A percentile compares a stretch with the other conserved stretches of the same genome.
phyloP scores from a whole-genome alignment of 2,888 invertebrate species.

The Sarcophaga caerulescens region DNA sequence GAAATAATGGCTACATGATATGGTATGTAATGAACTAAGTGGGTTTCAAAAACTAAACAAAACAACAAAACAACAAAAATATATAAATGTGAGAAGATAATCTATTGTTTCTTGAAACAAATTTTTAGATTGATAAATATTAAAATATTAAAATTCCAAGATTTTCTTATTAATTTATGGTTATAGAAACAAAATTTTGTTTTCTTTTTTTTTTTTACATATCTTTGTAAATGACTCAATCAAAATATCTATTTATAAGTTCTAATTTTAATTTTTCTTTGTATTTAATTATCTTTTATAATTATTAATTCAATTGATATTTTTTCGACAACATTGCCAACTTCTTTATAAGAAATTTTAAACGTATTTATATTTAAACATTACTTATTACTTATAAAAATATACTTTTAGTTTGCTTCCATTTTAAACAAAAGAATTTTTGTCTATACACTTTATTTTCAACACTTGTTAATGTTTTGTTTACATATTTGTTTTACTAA shows the following conservation, averaged over 20 bases:
- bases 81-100: neutral
- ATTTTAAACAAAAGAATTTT: neutral
- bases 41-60: conserved; percentile 58
- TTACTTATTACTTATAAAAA: conserved; percentile 23
- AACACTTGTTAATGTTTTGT: neutral
- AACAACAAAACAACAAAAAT: neutral
- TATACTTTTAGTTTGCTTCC: conserved; percentile 1
- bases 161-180: conserved; percentile 1
- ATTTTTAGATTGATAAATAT: conserved; percentile 34
- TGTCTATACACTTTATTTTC: neutral
- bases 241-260: conserved; percentile 51
- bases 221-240: conserved; percentile 38
- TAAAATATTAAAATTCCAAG: neutral
- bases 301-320: conserved; percentile 1
- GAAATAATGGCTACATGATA: conserved; percentile 16
- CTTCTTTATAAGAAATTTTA: conserved; percentile 50
- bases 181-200: neutral
- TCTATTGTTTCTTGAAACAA: conserved; percentile 42
- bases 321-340: conserved; percentile 59
- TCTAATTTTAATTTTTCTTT: conserved; percentile 24
- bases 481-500: neutral
- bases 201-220: neutral
- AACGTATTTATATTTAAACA: conserved; percentile 40
- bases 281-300: conserved; percentile 30
- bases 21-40: conserved; percentile 35